Conservation (phyloP, 2,797 vertebrate genomes). For the Anableps anableps region DNA sequence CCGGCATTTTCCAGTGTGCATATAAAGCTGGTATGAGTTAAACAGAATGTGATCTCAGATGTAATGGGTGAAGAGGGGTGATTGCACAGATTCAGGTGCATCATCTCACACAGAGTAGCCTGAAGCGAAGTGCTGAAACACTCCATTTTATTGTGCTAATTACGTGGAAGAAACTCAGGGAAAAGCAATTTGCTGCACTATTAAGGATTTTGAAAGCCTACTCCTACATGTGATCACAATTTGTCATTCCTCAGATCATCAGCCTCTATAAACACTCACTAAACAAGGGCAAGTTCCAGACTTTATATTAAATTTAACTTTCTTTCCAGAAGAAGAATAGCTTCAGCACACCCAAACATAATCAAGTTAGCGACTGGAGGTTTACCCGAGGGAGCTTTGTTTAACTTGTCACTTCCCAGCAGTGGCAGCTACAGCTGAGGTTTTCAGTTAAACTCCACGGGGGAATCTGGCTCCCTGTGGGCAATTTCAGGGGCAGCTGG, state of each 20-base stretch:
- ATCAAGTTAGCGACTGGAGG: conserved; percentile 56
- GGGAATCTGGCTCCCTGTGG: conserved; percentile 32
- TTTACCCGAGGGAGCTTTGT: conserved; percentile 49
- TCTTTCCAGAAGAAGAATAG: conserved; percentile 20
- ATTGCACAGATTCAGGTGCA: conserved; percentile 59
- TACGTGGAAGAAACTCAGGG: conserved; percentile 54
- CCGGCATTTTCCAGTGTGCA: conserved; percentile 45
- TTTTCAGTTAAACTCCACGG: conserved; percentile 49
- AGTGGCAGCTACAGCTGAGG: conserved; percentile 55
- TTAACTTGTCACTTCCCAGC: conserved; percentile 59
- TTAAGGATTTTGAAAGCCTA: conserved; percentile 47
- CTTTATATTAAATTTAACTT: conserved; percentile 35
- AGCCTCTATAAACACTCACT: conserved; percentile 29
- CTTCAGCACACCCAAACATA: conserved; percentile 48
- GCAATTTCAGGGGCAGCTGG: conserved; percentile 48
- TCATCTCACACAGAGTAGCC: conserved; percentile 60
- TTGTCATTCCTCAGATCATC: conserved; percentile 43
- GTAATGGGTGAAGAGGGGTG: conserved; percentile 55
- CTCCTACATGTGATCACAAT: conserved; percentile 49
- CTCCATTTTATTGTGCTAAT: conserved; percentile 51
- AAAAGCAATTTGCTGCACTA: conserved; percentile 61
- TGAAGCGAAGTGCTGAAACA: conserved; percentile 43
- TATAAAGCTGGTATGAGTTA: conserved; percentile 66
- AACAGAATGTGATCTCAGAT: conserved; percentile 67
- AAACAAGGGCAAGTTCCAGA: conserved; percentile 29